These are phyloP conservation scores for Orthonyx spaldingii DNA, from an alignment of 2,113 vertebrate species.

Conservation along the genomic window DNA sequence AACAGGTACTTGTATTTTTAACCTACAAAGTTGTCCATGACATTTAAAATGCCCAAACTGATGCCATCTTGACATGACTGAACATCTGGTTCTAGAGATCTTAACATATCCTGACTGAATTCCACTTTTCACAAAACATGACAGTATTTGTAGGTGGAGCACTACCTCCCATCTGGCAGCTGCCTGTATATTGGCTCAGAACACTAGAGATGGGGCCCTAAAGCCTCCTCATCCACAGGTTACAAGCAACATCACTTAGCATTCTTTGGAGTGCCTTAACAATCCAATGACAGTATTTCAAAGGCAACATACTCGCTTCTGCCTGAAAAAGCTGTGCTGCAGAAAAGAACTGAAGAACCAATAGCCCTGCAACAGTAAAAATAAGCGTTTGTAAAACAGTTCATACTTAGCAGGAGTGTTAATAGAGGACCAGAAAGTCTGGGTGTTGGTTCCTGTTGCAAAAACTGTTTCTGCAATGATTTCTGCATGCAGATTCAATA, in stretches of 20 bases:
- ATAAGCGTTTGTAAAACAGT: neutral
- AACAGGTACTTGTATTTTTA: neutral
- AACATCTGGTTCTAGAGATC: neutral
- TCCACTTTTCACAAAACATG: neutral
- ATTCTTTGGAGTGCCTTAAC: neutral
- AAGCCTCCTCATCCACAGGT: neutral
- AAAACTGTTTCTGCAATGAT: neutral
- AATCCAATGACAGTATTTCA: neutral
- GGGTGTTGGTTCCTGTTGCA: neutral
- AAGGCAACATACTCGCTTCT: neutral
- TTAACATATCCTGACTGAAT: neutral
- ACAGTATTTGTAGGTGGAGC: neutral
- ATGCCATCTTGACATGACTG: neutral
- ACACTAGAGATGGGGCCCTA: neutral
- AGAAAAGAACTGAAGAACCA: neutral
- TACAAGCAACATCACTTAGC: neutral
- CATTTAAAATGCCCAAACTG: neutral
- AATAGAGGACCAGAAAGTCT: neutral
- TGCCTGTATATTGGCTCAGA: neutral
- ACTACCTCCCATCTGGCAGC: neutral
- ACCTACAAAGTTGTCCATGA: neutral
- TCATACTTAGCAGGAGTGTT: neutral
- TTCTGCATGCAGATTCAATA: neutral
- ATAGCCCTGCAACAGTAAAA: neutral
- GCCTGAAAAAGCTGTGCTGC: neutral